Percentiles rank a stretch among this genome's conserved stretches.
These are phyloP conservation scores for Drosophila lutescens DNA, from an alignment of 2,888 invertebrate genomes.

Conservation along the genomic window DNA sequence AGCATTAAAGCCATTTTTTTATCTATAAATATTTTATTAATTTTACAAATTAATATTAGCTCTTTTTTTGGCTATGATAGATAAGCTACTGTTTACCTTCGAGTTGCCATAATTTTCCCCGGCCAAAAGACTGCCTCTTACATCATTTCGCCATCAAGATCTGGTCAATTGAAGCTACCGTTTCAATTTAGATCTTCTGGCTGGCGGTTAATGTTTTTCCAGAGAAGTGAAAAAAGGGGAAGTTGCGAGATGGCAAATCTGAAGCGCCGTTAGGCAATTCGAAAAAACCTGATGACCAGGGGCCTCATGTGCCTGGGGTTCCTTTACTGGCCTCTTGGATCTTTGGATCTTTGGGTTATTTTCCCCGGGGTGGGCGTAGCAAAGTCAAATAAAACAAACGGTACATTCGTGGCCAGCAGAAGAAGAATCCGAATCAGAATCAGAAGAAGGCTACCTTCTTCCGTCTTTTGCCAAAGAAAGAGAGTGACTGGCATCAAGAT, in stretches of 20 bases:
- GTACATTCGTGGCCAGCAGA: constrained; percentile 39
- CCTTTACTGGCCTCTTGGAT: constrained; percentile 1
- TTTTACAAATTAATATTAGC: background rate
- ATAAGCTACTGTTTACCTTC: constrained; percentile 13
- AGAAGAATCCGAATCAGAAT: background rate
- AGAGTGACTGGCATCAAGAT: constrained; percentile 25
- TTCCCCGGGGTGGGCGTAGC: constrained; percentile 33
- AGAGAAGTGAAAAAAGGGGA: constrained; percentile 45
- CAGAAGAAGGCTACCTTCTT: background rate
- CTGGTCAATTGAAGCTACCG: constrained; percentile 15
- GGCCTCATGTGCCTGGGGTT: constrained; percentile 6
- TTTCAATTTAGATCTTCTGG: constrained; percentile 7
- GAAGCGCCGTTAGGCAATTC: constrained; percentile 65
- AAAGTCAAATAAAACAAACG: constrained; percentile 57
- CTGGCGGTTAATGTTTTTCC: constrained; percentile 49
- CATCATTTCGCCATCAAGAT: constrained; percentile 17
- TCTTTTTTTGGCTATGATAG: background rate
- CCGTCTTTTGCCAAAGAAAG: background rate
- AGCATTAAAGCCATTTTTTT: too few species aligned
- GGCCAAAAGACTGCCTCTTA: background rate
- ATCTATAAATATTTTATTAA: too few species aligned
- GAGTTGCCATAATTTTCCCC: background rate
- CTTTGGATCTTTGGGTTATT: background rate
- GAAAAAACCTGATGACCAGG: constrained; percentile 5
- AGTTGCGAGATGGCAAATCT: constrained; percentile 60